Base-by-base conservation (phyloP, 92 coral and sea anemone genomes). In the Diadumene lineata region DNA sequence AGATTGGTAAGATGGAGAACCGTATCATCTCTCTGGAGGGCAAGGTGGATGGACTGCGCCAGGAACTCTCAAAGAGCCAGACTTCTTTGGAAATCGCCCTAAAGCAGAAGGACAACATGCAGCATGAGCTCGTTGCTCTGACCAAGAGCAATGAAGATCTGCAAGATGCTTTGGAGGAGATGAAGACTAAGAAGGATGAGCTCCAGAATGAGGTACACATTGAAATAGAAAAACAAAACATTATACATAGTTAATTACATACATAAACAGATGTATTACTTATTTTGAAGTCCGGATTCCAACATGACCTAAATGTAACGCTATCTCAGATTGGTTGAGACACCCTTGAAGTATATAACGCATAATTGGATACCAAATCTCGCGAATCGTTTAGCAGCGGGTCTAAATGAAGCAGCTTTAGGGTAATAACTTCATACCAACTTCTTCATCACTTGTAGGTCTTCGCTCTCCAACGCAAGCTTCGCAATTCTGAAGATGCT, bases 1-100 rank as follows among this genome's bases (percentile, higher is more conserved):
- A 91, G 23, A 74, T 88, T 18, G 77, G 79, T 64, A 91, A 85
- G 77, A 67, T 88, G 79, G 88, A 88, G 50, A 64, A 34, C 56
- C 56, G 74, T 53, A 85, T 84, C 32, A 74, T 50, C 51, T 56
- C 75, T 11, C 69, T 88, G 30, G 88, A 91, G 61, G 79, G 50
- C n/a, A 88, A 72, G 28, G 67, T 91, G 27, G 88, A 88, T 48
- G 88, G 63, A 17, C 75, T 81, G 64, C 82, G 89, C 28, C 85
- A 79, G 22, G 85, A 79, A 31, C 27, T 79, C 11, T 77, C 89
- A 1, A 81, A 80, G 48, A 79, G 82, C 60, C 79, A 80, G 68
- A 85, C 89, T 9, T 32, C 84, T 10, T 73, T 85, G 70, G 89
- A 85, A 56, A 80, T 85, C 63, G 81, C 85, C 13, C 56, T 73